Base-by-base conservation (phyloP, 2,888 invertebrate species). In the Drosophila pseudotakahashii region DNA sequence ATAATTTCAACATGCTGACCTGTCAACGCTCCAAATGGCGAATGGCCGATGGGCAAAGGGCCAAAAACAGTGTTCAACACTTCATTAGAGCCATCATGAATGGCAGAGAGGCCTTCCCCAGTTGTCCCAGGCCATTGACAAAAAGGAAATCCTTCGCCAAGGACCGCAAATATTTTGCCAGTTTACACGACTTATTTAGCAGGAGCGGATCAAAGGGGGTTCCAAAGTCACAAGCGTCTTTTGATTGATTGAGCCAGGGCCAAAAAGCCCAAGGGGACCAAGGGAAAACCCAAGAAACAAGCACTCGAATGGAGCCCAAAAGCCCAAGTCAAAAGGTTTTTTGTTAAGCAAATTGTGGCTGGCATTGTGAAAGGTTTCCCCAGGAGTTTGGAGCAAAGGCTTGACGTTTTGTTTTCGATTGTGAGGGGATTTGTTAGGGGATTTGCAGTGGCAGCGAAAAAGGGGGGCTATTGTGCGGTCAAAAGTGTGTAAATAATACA, bases 261-360 rank as follows among this genome's bases (percentile, higher is more conserved):
- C 70, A 30, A 30, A 30, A 30, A 7, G 30, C 39, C 26, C 30
- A 30, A 30, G 73, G 61, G 53, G 70, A 68, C 50, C 39, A 51
- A 19, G 44, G 44, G 26, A 13, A 13, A 34, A 26, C 23, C 32
- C 55, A 45, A 51, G 51, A 19, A 39, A 32, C 23, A 41, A 26
- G 14, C 10, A 45, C 32, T 16, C 41, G 14, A 11, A n/a, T 19
- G 39, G 54, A 14, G 47, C 19, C 63, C 23, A 48, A 69, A 57
- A 47, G 73, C 42, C 54, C 14, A 73, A 80, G 83, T 88, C 88
- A 88, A 85, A 83, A 88, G 86, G 78, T 75, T 86, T 83, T 84
- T 86, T 78, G 86, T 86, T 88, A 77, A 86, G 67, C 84, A 88
- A 84, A 88, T 81, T 83, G 86, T 79, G 73, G 60, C 36, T 60